A percentile compares a stretch with the other conserved stretches of the same genome.
phyloP scores from a whole-genome alignment of 1,140 invertebrate genomes.

The Drosophila subobscura region DNA sequence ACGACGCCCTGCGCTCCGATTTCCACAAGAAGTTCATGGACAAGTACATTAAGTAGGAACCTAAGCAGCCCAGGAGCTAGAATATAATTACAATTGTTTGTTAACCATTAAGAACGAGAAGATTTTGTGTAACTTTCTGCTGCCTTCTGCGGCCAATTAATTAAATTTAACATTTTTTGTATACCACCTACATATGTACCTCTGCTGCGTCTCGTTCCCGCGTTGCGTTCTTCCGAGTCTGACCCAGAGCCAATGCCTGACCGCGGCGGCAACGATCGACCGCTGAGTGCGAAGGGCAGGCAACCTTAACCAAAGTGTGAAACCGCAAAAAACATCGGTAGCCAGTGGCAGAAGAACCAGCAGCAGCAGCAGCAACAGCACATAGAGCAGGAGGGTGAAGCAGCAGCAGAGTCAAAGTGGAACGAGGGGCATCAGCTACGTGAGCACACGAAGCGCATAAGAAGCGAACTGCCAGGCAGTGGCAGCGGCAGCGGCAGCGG shows the following conservation, averaged over 20 bases:
- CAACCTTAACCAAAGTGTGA: conserved; percentile 82
- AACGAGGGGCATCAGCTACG: conserved; percentile 43
- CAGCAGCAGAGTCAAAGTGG: conserved; percentile 28
- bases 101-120: no score
- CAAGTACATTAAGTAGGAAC: conserved; percentile 96
- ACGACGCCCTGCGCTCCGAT: conserved; percentile 98
- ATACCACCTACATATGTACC: not conserved
- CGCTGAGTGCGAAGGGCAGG: conserved; percentile 67
- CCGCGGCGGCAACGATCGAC: conserved; percentile 24
- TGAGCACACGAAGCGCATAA: conserved; percentile 49
- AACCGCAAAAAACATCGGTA: conserved; percentile 83
- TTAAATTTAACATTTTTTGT: conserved; percentile 40
- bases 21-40: conserved; percentile 99
- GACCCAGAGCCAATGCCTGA: conserved; percentile 50
- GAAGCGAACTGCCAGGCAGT: conserved; percentile 3
- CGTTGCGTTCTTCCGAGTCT: conserved; percentile 8
- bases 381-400: not conserved
- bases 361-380: conserved; percentile 14
- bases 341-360: conserved; percentile 45
- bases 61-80: no score
- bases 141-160: conserved; percentile 35
- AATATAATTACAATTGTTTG: no score
- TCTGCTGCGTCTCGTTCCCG: conserved; percentile 1
- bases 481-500: conserved; percentile 14
- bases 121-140: not conserved